Evolutionary conservation across 1,140 invertebrate genomes (phyloP).

Genomic region (Papilio machaon): DNA sequence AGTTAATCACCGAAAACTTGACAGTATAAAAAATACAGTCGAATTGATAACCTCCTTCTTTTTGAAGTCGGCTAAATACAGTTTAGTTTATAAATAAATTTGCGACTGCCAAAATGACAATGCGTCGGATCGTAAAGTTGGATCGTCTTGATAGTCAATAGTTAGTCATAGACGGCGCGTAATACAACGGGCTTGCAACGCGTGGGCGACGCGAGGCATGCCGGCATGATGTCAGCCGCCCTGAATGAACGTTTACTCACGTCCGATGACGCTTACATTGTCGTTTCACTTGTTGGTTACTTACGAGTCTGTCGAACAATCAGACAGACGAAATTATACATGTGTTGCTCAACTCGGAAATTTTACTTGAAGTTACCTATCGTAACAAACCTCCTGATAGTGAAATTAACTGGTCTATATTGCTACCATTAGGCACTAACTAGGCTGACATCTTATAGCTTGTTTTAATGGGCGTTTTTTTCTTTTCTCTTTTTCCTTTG

Average conservation of each 20-base stretch:
- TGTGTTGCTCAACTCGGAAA: no score
- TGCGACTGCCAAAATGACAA: not conserved
- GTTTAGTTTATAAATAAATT: no score
- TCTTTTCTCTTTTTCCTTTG: no score
- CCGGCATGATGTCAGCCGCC: not conserved
- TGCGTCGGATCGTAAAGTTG: not conserved
- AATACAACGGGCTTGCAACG: not conserved
- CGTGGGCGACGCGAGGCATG: not conserved
- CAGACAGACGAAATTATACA: not conserved
- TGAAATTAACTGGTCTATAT: no score
- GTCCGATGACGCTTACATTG: not conserved
- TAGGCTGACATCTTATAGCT: no score
- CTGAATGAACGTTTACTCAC: slow-evolving; percentile 21
- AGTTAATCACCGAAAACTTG: no score
- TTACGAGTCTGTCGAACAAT: not conserved
- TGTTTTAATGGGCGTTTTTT: no score
- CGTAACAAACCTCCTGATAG: no score
- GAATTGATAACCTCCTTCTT: no score
- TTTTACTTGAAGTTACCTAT: no score
- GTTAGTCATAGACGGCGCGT: not conserved
- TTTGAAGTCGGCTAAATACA: not conserved
- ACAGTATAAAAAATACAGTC: no score
- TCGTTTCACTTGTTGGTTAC: not conserved
- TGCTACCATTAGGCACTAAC: no score
- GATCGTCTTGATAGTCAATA: not conserved